Evolutionary conservation across 2,797 vertebrate genomes (phyloP).

Genomic region (Aulostomus chinensis): DNA sequence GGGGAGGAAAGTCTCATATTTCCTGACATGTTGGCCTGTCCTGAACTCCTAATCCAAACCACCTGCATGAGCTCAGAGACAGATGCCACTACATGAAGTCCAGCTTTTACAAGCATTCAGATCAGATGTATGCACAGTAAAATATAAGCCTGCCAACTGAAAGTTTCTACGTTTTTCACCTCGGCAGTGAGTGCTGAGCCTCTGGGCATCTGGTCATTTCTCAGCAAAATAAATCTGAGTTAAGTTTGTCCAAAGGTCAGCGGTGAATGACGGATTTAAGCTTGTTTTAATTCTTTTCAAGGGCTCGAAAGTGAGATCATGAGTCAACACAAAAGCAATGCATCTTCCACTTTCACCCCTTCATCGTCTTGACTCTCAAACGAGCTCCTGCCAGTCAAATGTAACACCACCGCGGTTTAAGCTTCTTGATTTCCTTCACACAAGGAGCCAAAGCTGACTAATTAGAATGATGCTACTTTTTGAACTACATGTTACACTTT

Average conservation of each 20-base stretch:
- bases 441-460: constrained; percentile 32
- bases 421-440: constrained; percentile 28
- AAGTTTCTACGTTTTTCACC: constrained; percentile 12
- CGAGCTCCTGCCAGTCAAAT: constrained; percentile 27
- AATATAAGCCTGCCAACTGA: constrained; percentile 35
- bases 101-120: constrained; percentile 31
- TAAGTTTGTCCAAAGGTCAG: constrained; percentile 71
- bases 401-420: constrained; percentile 3
- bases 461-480: constrained; percentile 47
- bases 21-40: background rate
- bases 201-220: constrained; percentile 42
- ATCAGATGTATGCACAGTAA: constrained; percentile 32
- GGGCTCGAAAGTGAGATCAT: constrained; percentile 32
- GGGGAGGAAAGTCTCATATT: background rate
- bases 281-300: constrained; percentile 48
- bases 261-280: constrained; percentile 63
- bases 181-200: constrained; percentile 26
- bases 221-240: constrained; percentile 57
- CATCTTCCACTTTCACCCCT: constrained; percentile 11
- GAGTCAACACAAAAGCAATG: constrained; percentile 17
- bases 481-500: constrained; percentile 27
- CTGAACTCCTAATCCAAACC: background rate
- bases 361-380: too few relatives aligned
- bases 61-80: background rate
- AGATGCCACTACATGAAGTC: background rate